These are phyloP conservation scores for Camelus bactrianus DNA, from an alignment of 2,113 vertebrate genomes.

Conservation along the genomic window DNA sequence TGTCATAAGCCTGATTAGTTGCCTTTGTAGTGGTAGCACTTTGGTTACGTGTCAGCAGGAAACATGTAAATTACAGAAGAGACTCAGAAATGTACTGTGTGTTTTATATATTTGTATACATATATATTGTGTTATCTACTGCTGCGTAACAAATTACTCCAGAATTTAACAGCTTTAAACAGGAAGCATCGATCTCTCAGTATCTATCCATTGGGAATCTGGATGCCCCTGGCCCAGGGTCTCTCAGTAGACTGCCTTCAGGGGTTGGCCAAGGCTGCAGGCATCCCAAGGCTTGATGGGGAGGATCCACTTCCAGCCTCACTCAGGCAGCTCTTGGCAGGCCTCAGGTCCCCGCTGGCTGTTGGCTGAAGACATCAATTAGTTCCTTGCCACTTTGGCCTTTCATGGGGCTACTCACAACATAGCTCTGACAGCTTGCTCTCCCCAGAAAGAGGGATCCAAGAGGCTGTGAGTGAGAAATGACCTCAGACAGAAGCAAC, in stretches of 20 bases:
- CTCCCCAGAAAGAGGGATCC: background rate
- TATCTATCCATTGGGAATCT: background rate
- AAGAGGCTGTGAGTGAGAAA: background rate
- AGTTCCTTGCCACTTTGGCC: background rate
- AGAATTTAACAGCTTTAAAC: background rate
- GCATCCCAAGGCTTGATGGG: background rate
- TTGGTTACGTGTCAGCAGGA: slow-evolving; percentile 39
- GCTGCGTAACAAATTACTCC: background rate
- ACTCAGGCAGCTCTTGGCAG: background rate
- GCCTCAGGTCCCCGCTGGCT: background rate
- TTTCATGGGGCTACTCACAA: background rate
- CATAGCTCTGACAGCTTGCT: background rate
- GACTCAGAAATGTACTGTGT: background rate
- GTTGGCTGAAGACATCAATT: background rate
- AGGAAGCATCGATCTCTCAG: background rate
- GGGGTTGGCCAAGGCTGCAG: background rate
- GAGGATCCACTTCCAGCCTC: background rate
- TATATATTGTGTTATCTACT: background rate
- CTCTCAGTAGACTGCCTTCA: background rate
- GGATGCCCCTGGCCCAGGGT: background rate
- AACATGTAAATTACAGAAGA: background rate
- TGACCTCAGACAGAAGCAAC: background rate
- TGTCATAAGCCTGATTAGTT: background rate
- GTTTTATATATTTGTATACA: background rate
- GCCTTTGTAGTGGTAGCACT: background rate